Percentiles rank a stretch among this genome's conserved stretches.
Conservation (phyloP, 1,140 invertebrate genomes). For the Aphidius gifuensis region DNA sequence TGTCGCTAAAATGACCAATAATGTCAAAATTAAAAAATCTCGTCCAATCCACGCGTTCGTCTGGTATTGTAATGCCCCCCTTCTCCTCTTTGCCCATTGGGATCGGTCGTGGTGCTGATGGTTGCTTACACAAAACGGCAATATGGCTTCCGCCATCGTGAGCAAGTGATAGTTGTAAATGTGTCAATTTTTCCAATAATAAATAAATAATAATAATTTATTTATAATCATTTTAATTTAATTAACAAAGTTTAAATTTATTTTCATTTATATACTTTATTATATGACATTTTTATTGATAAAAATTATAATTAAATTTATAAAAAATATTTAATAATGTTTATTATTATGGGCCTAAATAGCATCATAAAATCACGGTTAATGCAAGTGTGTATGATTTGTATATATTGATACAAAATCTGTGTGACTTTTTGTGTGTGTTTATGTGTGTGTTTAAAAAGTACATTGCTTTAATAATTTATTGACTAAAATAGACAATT, state of each 20-base stretch:
- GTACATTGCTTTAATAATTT: too few species aligned
- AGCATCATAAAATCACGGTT: too few species aligned
- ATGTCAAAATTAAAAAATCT: conserved; percentile 2
- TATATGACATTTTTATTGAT: too few species aligned
- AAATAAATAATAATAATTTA: conserved; percentile 7
- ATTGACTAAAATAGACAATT: too few species aligned
- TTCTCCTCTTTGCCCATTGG: conserved; percentile 9
- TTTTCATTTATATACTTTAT: too few species aligned
- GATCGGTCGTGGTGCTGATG: conserved; percentile 21
- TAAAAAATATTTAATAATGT: too few species aligned
- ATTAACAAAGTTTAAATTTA: not conserved
- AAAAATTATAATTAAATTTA: too few species aligned
- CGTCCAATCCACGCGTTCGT: conserved; percentile 29
- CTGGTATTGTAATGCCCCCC: conserved; percentile 13
- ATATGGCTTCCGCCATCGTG: conserved; percentile 53
- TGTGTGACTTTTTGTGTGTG: too few species aligned
- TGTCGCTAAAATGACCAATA: conserved; percentile 3
- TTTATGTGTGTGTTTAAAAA: too few species aligned
- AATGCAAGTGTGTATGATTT: too few species aligned
- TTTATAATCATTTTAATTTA: not conserved
- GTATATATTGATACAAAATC: too few species aligned
- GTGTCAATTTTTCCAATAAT: conserved; percentile 29
- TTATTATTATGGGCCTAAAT: not conserved
- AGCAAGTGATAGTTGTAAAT: conserved; percentile 47
- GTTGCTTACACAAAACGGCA: conserved; percentile 38